A percentile compares a stretch with the other conserved stretches of the same genome.
Evolutionary conservation across 2,113 vertebrate genomes (phyloP).

Genomic region (Lontra canadensis): DNA sequence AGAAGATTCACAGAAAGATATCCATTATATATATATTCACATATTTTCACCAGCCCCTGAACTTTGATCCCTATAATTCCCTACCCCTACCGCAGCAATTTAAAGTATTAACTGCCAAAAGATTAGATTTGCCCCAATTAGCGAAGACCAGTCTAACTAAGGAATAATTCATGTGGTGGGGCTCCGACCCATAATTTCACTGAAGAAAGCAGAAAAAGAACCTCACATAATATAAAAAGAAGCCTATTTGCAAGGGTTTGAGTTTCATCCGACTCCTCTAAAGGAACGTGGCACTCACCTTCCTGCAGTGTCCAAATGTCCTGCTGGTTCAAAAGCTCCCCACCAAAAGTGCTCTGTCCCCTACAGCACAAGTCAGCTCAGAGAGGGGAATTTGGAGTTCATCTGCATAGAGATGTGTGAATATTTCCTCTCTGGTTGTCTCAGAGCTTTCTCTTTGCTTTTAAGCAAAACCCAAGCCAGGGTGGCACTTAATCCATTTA

Average conservation of each 20-base stretch:
- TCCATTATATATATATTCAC: not conserved
- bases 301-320: not conserved
- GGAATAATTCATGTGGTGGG: not conserved
- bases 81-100: not conserved
- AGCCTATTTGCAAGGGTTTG: not conserved
- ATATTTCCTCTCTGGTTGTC: not conserved
- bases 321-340: not conserved
- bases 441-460: constrained; percentile 30
- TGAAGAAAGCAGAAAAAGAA: not conserved
- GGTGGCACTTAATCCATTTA: constrained; percentile 20
- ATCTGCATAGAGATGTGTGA: not conserved
- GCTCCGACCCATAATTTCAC: not conserved
- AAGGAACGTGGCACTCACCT: constrained; percentile 39
- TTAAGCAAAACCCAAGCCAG: constrained; percentile 55
- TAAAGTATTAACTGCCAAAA: not conserved
- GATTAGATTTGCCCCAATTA: not conserved
- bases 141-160: not conserved
- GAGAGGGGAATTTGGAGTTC: not conserved
- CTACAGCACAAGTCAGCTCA: not conserved
- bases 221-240: not conserved
- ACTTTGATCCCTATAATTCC: not conserved
- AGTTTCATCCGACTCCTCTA: not conserved
- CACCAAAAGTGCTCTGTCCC: not conserved
- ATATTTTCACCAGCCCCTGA: not conserved
- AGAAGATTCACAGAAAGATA: constrained; percentile 20